A percentile compares a stretch with the other conserved stretches of the same genome.
These are phyloP conservation scores for Diachasmimorpha longicaudata DNA, from an alignment of 1,140 invertebrate genomes.

Conservation along the genomic window DNA sequence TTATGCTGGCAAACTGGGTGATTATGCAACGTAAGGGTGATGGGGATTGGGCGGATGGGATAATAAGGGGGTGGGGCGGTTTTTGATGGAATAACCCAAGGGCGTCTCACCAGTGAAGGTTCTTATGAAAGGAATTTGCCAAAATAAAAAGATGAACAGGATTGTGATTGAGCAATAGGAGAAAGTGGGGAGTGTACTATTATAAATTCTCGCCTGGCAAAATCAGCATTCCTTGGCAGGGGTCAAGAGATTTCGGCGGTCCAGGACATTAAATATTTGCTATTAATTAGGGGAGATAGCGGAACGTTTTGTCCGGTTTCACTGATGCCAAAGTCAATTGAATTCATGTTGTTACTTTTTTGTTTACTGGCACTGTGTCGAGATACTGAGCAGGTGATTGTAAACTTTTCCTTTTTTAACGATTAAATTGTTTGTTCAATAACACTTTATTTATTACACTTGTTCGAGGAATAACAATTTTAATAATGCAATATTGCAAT, in stretches of 20 bases:
- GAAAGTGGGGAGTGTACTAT: conserved; percentile 6
- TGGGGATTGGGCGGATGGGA: too few species aligned
- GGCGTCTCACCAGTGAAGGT: not conserved
- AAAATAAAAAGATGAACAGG: not conserved
- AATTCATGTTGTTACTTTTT: too few species aligned
- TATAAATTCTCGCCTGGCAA: not conserved
- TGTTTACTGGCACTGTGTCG: too few species aligned
- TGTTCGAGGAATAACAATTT: too few species aligned
- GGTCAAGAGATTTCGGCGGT: not conserved
- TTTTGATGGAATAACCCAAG: not conserved
- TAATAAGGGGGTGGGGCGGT: too few species aligned
- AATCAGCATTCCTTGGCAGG: not conserved
- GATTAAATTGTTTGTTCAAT: too few species aligned
- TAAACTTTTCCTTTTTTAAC: too few species aligned
- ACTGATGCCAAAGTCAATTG: too few species aligned
- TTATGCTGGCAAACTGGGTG: not conserved
- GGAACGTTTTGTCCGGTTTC: not conserved
- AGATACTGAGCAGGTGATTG: too few species aligned
- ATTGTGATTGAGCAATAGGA: not conserved
- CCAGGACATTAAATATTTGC: not conserved
- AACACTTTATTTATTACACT: too few species aligned
- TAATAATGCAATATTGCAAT: too few species aligned
- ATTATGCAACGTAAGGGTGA: not conserved
- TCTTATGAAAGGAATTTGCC: not conserved
- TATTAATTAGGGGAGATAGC: not conserved